Conservation (phyloP, 2,113 vertebrate genomes). For the Cavia porcellus region DNA sequence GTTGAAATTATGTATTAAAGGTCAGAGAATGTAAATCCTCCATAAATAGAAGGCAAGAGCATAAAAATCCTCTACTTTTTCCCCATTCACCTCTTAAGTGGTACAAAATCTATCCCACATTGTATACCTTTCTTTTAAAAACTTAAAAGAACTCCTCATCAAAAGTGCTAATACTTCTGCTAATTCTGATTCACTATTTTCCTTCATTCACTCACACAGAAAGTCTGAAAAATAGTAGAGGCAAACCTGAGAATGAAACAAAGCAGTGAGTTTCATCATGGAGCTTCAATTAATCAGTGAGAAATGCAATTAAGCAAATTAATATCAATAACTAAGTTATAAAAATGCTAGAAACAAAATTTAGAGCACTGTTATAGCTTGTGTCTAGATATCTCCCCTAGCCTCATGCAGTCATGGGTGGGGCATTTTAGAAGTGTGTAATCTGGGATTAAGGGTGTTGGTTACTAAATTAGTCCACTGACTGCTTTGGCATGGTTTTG, state of each 20-base stretch:
- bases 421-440: not conserved
- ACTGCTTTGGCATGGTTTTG: not conserved
- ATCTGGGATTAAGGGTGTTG: not conserved
- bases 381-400: not conserved
- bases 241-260: not conserved
- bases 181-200: not conserved
- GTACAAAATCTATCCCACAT: no score
- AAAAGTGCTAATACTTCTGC: not conserved
- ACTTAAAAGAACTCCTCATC: not conserved
- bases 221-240: not conserved
- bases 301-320: constrained; percentile 6
- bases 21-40: not conserved
- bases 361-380: not conserved
- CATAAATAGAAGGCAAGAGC: not conserved
- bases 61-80: constrained; percentile 27
- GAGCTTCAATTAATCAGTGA: not conserved
- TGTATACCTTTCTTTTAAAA: constrained; percentile 36
- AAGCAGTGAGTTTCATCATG: not conserved
- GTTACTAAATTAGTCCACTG: not conserved
- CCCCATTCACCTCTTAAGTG: not conserved
- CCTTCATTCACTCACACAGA: not conserved
- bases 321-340: not conserved
- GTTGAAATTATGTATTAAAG: not conserved
- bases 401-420: not conserved
- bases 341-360: not conserved